Percentiles rank a stretch among this genome's conserved stretches.
Conservation (phyloP, 2,797 vertebrate species). For the Acipenser ruthenus region DNA sequence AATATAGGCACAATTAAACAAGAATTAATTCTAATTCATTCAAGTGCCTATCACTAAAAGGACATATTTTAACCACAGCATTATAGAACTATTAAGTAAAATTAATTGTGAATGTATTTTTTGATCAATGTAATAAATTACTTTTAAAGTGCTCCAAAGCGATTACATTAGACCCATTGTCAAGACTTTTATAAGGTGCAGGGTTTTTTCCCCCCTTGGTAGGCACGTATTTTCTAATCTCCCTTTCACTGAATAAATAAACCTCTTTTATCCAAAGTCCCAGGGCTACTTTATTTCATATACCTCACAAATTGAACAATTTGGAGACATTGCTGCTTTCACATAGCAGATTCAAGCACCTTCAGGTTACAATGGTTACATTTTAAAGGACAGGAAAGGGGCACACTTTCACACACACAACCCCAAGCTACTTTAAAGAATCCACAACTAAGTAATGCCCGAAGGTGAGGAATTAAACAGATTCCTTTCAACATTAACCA, state of each 20-base stretch:
- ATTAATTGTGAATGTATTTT: constrained; percentile 68
- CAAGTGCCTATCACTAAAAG: constrained; percentile 73
- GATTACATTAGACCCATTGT: constrained; percentile 62
- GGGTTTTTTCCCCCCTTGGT: constrained; percentile 32
- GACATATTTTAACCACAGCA: constrained; percentile 60
- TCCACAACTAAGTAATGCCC: too few relatives aligned
- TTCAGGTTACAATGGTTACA: too few relatives aligned
- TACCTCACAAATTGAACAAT: too few relatives aligned
- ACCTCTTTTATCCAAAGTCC: constrained; percentile 18
- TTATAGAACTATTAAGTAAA: constrained; percentile 69
- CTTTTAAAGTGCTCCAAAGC: constrained; percentile 60
- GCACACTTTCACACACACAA: too few relatives aligned
- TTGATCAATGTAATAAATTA: constrained; percentile 72
- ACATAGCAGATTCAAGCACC: too few relatives aligned
- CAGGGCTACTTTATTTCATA: too few relatives aligned
- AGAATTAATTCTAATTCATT: constrained; percentile 85
- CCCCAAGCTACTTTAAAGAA: too few relatives aligned
- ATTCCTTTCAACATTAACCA: too few relatives aligned
- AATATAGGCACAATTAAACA: constrained; percentile 83
- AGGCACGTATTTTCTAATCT: constrained; percentile 17
- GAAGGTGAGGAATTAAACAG: too few relatives aligned
- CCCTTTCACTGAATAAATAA: constrained; percentile 32
- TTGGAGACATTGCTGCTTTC: too few relatives aligned
- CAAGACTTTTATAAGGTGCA: constrained; percentile 45
- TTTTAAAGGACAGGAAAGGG: too few relatives aligned